Evolutionary conservation across 2,888 invertebrate species (phyloP).

Genomic region (Mesoligia furuncula): DNA sequence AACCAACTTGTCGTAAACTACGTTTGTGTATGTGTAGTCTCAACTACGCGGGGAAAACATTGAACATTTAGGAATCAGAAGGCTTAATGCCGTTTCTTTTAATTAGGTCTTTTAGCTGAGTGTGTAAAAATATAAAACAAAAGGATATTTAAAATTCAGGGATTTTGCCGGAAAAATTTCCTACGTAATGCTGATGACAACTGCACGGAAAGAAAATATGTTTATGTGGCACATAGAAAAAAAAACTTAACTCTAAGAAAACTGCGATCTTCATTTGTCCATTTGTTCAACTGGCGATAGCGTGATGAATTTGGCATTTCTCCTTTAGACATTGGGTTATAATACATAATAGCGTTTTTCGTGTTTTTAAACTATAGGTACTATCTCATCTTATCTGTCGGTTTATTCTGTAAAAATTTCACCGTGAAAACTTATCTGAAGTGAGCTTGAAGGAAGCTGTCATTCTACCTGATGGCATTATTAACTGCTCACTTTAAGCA

Average conservation of each 20-base stretch:
- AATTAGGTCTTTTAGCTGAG: neutral
- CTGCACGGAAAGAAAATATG: neutral
- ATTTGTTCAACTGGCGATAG: neutral
- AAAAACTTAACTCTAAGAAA: neutral
- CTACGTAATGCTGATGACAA: neutral
- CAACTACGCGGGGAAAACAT: conserved; percentile 10
- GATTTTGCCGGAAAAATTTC: neutral
- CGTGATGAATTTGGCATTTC: neutral
- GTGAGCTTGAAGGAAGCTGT: neutral
- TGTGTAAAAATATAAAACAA: neutral
- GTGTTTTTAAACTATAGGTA: neutral
- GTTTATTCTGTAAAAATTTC: neutral
- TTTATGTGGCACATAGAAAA: neutral
- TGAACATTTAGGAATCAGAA: conserved; percentile 11
- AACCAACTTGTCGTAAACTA: conserved; percentile 59
- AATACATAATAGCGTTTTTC: neutral
- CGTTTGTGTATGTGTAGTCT: conserved; percentile 40
- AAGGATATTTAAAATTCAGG: too few relatives aligned
- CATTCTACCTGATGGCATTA: neutral
- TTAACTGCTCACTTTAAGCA: neutral
- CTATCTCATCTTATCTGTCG: neutral
- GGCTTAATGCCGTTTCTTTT: neutral
- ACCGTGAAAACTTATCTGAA: neutral
- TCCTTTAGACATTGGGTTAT: neutral
- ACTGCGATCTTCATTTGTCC: neutral